phyloP scores from a whole-genome alignment of 2,797 vertebrate species.

The Chrysolophus pictus region DNA sequence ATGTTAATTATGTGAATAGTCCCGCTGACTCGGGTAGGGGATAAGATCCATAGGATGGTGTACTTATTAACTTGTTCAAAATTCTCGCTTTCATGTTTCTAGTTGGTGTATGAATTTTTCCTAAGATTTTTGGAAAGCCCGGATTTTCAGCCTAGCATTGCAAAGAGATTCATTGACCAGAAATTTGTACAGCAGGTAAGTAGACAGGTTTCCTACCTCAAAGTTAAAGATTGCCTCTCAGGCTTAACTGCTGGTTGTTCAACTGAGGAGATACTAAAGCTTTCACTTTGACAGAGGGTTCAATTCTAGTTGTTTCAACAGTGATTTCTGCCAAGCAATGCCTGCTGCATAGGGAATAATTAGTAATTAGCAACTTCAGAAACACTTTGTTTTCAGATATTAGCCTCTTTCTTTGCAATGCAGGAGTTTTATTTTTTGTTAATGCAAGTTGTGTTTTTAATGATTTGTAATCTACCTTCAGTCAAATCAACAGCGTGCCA shows the following conservation, averaged over 20 bases:
- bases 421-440: not conserved
- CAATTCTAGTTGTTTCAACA: not conserved
- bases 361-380: not conserved
- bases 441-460: not conserved
- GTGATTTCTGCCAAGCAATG: not conserved
- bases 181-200: slow-evolving; percentile 98
- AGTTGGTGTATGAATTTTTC: slow-evolving; percentile 99
- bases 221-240: not conserved
- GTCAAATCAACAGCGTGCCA: not conserved
- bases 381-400: not conserved
- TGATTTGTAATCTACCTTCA: not conserved
- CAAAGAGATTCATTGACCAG: slow-evolving; percentile 96
- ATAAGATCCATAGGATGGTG: not conserved
- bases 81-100: slow-evolving; percentile 57
- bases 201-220: not conserved
- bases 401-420: not conserved
- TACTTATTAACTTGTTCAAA: not conserved
- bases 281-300: not conserved
- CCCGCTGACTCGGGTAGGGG: not conserved
- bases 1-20: not conserved
- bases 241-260: not conserved
- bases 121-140: slow-evolving; percentile 97
- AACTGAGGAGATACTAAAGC: not conserved
- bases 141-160: slow-evolving; percentile 96
- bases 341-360: not conserved